A percentile compares a stretch with the other conserved stretches of the same genome.
Evolutionary conservation across 2,797 vertebrate species (phyloP).

Genomic region (Hydrolagus colliei): DNA sequence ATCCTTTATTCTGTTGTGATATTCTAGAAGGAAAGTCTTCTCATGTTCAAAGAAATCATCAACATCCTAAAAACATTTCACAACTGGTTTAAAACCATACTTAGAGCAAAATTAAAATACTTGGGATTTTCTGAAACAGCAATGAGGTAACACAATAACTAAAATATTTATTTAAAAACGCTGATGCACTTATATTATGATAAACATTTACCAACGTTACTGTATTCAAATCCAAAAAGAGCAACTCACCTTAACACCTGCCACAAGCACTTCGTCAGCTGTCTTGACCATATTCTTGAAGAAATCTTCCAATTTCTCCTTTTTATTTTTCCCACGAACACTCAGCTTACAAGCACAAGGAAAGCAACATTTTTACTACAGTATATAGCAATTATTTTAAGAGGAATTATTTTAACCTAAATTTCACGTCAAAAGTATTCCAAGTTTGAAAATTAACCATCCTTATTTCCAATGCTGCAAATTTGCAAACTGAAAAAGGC

Average conservation of each 20-base stretch:
- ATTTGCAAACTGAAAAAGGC: no score
- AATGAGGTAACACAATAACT: background rate
- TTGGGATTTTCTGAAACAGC: background rate
- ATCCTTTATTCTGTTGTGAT: slow-evolving; percentile 94
- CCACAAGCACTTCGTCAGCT: slow-evolving; percentile 90
- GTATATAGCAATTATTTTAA: background rate
- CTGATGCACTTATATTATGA: no score
- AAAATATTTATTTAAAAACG: background rate
- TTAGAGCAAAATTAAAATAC: slow-evolving; percentile 10
- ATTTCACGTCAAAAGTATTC: background rate
- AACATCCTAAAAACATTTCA: slow-evolving; percentile 68
- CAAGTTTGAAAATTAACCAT: background rate
- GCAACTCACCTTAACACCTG: slow-evolving; percentile 81
- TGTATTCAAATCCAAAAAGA: background rate
- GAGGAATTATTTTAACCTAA: background rate
- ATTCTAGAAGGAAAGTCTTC: slow-evolving; percentile 94
- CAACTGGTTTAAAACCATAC: background rate
- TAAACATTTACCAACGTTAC: background rate
- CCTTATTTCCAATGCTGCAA: no score
- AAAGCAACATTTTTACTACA: background rate
- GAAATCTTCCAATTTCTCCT: slow-evolving; percentile 96
- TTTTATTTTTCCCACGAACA: slow-evolving; percentile 96
- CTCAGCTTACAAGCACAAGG: slow-evolving; percentile 70
- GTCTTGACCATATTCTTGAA: slow-evolving; percentile 98
- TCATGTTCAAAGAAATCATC: slow-evolving; percentile 98